phyloP scores from a whole-genome alignment of 1,140 invertebrate genomes.

The Temnothorax curvispinosus region DNA sequence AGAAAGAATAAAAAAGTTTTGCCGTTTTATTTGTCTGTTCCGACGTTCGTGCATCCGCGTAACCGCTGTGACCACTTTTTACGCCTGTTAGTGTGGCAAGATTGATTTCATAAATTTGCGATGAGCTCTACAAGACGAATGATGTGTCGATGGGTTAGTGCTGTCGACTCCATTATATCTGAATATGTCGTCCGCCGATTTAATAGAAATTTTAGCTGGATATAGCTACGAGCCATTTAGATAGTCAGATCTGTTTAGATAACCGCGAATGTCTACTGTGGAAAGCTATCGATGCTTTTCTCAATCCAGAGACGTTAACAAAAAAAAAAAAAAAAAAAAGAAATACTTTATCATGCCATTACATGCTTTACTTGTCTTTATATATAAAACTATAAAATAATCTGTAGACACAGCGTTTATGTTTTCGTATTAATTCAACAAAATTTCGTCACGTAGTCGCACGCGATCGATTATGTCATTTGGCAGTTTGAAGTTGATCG shows the following conservation, averaged over 20 bases:
- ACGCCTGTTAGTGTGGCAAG: conserved; percentile 27
- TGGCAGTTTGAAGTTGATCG: conserved; percentile 68
- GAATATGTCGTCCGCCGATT: not conserved
- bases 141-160: not conserved
- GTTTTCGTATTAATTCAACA: conserved; percentile 55
- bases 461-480: conserved; percentile 72
- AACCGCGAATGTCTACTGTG: not conserved
- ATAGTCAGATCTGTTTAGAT: not conserved
- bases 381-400: not conserved
- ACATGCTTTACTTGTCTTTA: conserved; percentile 2
- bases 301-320: not conserved
- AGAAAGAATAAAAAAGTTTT: conserved; percentile 31
- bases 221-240: not conserved
- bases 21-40: conserved; percentile 37
- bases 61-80: conserved; percentile 26
- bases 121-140: conserved; percentile 24
- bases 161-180: not conserved
- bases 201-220: not conserved
- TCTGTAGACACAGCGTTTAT: conserved; percentile 4
- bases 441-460: conserved; percentile 67
- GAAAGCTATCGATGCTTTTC: not conserved
- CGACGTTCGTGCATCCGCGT: conserved; percentile 11
- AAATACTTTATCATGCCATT: not conserved
- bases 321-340: not conserved
- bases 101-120: conserved; percentile 51